Conservation (phyloP, 2,113 vertebrate genomes). For the cattle (Bos taurus) region DNA sequence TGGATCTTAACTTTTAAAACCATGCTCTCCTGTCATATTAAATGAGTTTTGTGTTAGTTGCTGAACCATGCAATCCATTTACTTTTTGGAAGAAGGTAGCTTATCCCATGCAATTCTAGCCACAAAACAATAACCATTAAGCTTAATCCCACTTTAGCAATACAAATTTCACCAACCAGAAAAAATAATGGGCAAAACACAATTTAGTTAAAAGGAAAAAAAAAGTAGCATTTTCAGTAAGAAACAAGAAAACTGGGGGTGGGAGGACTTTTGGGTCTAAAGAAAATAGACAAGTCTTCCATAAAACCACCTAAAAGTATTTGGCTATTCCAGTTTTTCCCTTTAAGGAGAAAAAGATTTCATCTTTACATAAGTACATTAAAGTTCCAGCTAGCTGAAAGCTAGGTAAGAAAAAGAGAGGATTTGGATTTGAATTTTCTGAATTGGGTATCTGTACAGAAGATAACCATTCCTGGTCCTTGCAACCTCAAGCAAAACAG, state of each 20-base stretch:
- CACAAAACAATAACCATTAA: slow-evolving; percentile 61
- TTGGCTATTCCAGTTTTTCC: not conserved
- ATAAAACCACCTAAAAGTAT: not conserved
- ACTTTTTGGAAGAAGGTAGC: slow-evolving; percentile 36
- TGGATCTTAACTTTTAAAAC: slow-evolving; percentile 39
- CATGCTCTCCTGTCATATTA: slow-evolving; percentile 42
- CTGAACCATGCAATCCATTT: slow-evolving; percentile 69
- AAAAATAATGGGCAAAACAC: slow-evolving; percentile 51
- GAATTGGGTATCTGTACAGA: not conserved
- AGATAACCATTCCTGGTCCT: not conserved
- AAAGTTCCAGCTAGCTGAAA: not conserved
- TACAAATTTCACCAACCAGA: slow-evolving; percentile 56
- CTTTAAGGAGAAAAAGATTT: not conserved
- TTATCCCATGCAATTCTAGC: slow-evolving; percentile 57
- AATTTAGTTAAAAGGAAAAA: slow-evolving; percentile 14
- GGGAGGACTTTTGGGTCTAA: not conserved
- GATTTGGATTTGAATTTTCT: not conserved
- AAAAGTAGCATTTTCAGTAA: slow-evolving; percentile 21
- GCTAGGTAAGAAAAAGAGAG: not conserved
- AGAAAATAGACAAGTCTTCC: not conserved
- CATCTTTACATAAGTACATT: not conserved
- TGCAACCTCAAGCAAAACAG: not conserved
- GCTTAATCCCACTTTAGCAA: slow-evolving; percentile 36
- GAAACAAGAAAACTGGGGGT: slow-evolving; percentile 19
- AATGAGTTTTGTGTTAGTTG: slow-evolving; percentile 60